A percentile compares a stretch with the other conserved stretches of the same genome.
These are phyloP conservation scores for Osmoderma eremita DNA, from an alignment of 2,888 invertebrate species.

Conservation along the genomic window DNA sequence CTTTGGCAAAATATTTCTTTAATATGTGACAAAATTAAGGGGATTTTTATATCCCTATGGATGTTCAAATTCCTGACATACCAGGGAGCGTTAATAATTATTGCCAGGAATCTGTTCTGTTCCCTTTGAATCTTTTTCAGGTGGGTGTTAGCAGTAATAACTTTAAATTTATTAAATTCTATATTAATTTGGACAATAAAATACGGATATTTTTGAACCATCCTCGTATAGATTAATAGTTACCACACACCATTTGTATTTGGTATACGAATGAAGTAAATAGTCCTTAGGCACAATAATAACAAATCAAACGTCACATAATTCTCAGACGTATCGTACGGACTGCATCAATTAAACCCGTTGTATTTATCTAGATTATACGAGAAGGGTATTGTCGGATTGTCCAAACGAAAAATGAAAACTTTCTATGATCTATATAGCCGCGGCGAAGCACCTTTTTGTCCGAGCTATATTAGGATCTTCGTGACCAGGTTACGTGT, in stretches of 20 bases:
- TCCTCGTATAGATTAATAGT: no score
- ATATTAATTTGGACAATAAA: no score
- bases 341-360: conserved; percentile 31
- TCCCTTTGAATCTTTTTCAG: no score
- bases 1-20: no score
- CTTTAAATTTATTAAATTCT: no score
- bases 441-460: conserved; percentile 3
- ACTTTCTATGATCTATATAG: conserved; percentile 38
- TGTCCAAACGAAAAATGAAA: conserved; percentile 32
- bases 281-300: conserved; percentile 8
- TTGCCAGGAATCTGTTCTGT: no score
- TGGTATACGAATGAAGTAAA: neutral
- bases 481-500: conserved; percentile 30
- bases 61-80: no score
- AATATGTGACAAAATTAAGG: no score
- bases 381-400: conserved; percentile 18
- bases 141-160: no score
- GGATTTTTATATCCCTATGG: no score
- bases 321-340: conserved; percentile 10
- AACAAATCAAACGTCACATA: conserved; percentile 18
- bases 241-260: neutral
- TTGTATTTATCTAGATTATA: conserved; percentile 35
- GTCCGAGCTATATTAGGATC: conserved; percentile 18
- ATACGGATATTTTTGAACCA: no score
- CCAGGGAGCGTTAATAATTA: no score